Percentiles rank a stretch among this genome's conserved stretches.
Evolutionary conservation across 2,113 vertebrate genomes (phyloP).

Genomic region (Heliornis fulica): DNA sequence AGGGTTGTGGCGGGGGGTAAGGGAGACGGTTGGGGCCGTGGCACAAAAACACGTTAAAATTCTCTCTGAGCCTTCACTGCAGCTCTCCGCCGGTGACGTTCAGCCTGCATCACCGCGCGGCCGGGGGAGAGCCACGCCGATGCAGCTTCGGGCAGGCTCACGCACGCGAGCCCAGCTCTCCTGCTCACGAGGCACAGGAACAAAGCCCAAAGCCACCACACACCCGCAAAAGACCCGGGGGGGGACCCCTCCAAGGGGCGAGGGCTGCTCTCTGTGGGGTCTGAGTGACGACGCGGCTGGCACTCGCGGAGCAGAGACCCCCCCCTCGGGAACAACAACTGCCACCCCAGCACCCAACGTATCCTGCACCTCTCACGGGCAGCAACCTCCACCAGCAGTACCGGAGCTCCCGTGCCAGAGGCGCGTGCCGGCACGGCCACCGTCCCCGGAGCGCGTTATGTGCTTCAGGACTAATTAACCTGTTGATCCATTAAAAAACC

Average conservation of each 20-base stretch:
- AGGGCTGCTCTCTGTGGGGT: neutral
- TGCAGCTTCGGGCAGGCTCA: neutral
- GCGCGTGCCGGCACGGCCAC: neutral
- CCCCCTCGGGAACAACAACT: too few relatives aligned
- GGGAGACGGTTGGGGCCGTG: neutral
- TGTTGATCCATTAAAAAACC: conserved; percentile 54
- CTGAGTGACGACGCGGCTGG: fast-evolving
- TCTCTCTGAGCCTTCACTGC: conserved; percentile 57
- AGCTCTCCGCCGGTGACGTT: conserved; percentile 53
- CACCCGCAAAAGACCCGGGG: neutral
- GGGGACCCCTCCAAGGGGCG: neutral
- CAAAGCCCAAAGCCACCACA: neutral
- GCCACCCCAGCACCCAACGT: neutral
- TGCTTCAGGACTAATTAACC: conserved; percentile 20
- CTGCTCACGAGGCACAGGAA: neutral
- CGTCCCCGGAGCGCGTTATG: neutral
- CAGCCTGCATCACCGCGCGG: conserved; percentile 35
- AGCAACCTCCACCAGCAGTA: neutral
- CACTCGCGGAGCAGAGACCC: neutral
- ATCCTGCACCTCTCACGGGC: fast-evolving
- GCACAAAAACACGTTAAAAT: conserved; percentile 52
- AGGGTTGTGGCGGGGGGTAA: neutral
- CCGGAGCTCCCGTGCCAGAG: neutral
- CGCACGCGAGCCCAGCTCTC: neutral
- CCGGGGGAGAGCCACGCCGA: neutral